Evolutionary conservation across 2,888 invertebrate genomes (phyloP), one percentile per base, ranked within the genome.

Genomic region (Ormyrus thymus): DNA sequence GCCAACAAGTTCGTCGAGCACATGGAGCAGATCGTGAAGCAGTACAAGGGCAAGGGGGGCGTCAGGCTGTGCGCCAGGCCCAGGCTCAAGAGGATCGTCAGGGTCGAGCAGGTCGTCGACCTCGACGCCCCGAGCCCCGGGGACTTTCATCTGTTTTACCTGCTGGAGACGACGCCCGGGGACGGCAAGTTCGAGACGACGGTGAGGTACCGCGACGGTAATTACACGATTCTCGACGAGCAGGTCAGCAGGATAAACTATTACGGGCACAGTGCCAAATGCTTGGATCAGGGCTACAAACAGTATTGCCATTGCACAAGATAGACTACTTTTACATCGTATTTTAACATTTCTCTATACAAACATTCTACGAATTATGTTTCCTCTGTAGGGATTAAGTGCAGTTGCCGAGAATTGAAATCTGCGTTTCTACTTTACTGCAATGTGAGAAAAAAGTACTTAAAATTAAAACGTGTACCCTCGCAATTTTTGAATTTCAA

Each of bases 161-260:
- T 93, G 75, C 92, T 96, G 76, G 92, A 93, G 77, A 93, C 95
- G n/a, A 89, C 88, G 7, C 96, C 96, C 1, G 94, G 94, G 6
- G 92, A 92, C 80, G 93, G 92, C 0, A 90, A 93, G 55, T 96
- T 94, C 85, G 95, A 96, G 89, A 93, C 94, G 0, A 95, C 95
- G 0, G 92, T 96, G 1, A 88, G 91, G 0, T 84, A 86, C 65
- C 82, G 86, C 76, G 87, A 85, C 0, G 85, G 84, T 6, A 87
- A 86, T 81, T 89, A 86, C 13, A 86, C 85, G n/a, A 80, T 90
- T 0, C 83, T 84, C 55, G 87, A 87, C 46, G 86, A 88, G 7
- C 86, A 90, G 29, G 86, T 89, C 56, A 89, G 89, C 74, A 83
- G 90, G 29, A 85, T 88, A 43, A 88, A 89, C 55, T 81, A 85